Evolutionary conservation across 2,888 invertebrate species (phyloP).

Genomic region (Mechanitis mazaeus): DNA sequence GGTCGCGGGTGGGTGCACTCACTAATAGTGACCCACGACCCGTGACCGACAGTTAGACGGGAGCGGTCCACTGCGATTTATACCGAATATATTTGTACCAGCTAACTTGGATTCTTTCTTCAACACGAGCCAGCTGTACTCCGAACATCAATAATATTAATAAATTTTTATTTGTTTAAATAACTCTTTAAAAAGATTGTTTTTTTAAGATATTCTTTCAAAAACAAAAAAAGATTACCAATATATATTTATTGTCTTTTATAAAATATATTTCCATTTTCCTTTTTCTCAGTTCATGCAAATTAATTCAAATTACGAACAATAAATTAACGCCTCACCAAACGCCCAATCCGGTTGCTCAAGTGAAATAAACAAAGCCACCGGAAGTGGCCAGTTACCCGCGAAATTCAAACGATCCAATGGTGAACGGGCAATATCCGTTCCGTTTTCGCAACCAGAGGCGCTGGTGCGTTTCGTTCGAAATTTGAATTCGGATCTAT

Average conservation of each 20-base stretch:
- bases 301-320: constrained; percentile 23
- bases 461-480: constrained; percentile 63
- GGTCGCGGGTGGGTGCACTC: constrained; percentile 60
- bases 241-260: no score
- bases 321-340: constrained; percentile 28
- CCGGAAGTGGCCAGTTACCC: constrained; percentile 72
- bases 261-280: no score
- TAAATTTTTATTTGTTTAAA: no score
- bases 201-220: no score
- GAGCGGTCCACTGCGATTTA: constrained; percentile 30
- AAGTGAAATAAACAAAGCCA: constrained; percentile 58
- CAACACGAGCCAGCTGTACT: no score
- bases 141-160: no score
- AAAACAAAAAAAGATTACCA: no score
- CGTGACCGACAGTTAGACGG: constrained; percentile 43
- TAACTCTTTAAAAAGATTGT: no score
- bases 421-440: constrained; percentile 73
- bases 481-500: constrained; percentile 49
- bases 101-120: background rate
- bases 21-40: constrained; percentile 48
- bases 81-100: constrained; percentile 6
- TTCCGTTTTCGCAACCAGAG: constrained; percentile 72
- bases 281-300: constrained; percentile 11
- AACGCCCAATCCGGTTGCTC: constrained; percentile 36
- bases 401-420: constrained; percentile 74